These are phyloP conservation scores for Erynnis tages DNA, from an alignment of 2,888 invertebrate genomes.

Conservation along the genomic window DNA sequence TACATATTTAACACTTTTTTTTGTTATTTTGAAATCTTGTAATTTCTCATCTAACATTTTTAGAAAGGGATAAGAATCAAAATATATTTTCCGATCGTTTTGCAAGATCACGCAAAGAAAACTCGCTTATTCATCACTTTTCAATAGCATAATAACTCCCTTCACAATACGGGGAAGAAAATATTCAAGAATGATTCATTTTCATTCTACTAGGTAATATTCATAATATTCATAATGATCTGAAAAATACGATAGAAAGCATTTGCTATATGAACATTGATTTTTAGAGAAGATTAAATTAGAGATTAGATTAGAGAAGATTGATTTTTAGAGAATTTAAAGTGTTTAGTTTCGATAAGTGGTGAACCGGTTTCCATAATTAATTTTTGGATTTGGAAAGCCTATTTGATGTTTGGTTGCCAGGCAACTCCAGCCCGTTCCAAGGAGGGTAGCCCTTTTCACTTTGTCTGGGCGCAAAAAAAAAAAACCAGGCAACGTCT, in stretches of 20 bases:
- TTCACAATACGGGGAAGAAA: constrained; percentile 5
- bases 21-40: no score
- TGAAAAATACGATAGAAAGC: neutral
- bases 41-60: neutral
- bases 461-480: no score
- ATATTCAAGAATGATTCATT: neutral
- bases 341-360: no score
- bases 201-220: constrained; percentile 1
- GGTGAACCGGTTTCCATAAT: no score
- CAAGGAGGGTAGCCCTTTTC: no score
- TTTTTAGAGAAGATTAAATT: no score
- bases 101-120: constrained; percentile 9
- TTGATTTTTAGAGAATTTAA: no score
- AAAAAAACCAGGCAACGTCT: no score
- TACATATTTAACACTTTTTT: neutral
- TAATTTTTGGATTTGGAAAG: no score
- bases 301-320: no score
- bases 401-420: no score
- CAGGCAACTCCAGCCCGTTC: no score
- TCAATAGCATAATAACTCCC: constrained; percentile 9
- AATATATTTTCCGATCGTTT: constrained; percentile 13
- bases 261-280: neutral
- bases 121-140: constrained; percentile 15
- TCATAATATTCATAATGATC: neutral
- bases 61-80: neutral